Conservation (phyloP, 2,113 vertebrate species). For the Neopipo cinnamomea region DNA sequence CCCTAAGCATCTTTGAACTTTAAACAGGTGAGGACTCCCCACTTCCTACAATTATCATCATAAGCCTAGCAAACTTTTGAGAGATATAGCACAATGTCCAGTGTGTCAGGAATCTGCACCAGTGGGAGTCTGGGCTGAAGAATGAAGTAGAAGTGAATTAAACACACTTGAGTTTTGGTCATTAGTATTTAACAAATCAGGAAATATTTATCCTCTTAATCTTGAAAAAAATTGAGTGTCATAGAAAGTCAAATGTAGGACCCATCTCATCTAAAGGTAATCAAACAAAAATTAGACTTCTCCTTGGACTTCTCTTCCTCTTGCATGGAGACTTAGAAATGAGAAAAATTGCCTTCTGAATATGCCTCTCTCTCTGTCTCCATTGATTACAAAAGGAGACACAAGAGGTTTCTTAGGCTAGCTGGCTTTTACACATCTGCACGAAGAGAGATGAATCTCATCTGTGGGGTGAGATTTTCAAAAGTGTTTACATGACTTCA, state of each 20-base stretch:
- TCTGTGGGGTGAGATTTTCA: background rate
- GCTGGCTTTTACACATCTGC: background rate
- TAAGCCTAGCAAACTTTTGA: background rate
- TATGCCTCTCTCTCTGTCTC: background rate
- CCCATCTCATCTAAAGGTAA: background rate
- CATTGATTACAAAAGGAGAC: background rate
- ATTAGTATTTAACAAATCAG: background rate
- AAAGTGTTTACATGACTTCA: background rate
- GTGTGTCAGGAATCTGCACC: background rate
- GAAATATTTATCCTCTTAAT: background rate
- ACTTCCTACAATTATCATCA: background rate
- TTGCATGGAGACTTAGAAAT: background rate
- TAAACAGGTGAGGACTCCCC: rapidly evolving
- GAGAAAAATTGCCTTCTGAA: background rate
- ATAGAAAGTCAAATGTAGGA: background rate
- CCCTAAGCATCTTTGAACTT: background rate
- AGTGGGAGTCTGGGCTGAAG: background rate
- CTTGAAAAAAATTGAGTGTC: background rate
- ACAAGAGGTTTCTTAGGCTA: background rate
- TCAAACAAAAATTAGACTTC: background rate
- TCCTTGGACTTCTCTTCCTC: background rate
- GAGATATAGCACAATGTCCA: background rate
- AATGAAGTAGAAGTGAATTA: background rate
- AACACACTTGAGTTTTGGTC: background rate
- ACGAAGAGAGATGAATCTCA: background rate